Evolutionary conservation across 2,888 invertebrate genomes (phyloP), one percentile per base, ranked within the genome.

Genomic region (Amblyjoppa proteus): DNA sequence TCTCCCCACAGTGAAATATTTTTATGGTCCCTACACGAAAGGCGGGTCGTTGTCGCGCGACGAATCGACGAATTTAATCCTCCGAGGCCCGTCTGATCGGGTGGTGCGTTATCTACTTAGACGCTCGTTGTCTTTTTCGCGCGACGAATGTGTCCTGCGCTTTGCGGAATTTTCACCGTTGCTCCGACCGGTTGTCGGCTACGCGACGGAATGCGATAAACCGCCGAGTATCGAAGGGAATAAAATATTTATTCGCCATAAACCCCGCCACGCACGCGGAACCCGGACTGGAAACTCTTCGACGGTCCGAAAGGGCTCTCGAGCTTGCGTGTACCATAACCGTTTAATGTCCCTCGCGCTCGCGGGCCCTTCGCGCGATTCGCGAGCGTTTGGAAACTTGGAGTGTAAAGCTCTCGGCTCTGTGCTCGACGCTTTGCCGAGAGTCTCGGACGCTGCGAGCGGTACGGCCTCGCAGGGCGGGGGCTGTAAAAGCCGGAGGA

Each of bases 201-300:
- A 38, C 13, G 77, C 80, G 71, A 73, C 73, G 80, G 61, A 83
- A 84, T 79, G 81, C 85, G 81, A 86, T 86, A 87, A 90, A 89
- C 84, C 81, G 74, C 73, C 80, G 88, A 84, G 76, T 83, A 80
- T 82, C 84, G 74, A 81, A 81, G 87, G 80, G 85, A 89, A 88
- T 91, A 89, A 88, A 91, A 88, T 89, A 90, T 91, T 89, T 89
- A 91, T 90, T 89, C 73, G 81, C 88, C 85, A 88, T 90, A 90
- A 89, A 90, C 81, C 86, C 53, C 38, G 80, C 82, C 76, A 79
- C 80, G 76, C 73, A 68, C 58, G 68, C 53, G 58, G 11, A 16
- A 20, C 38, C 73, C 49, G 64, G 31, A 34, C 16, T 13, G 16
- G 64, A 76, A 51, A 66, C 73, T 41, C 49, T 25, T 61, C 49